A percentile compares a stretch with the other conserved stretches of the same genome.
Conservation (phyloP, 2,888 invertebrate species). For the Polymixis flavicincta region DNA sequence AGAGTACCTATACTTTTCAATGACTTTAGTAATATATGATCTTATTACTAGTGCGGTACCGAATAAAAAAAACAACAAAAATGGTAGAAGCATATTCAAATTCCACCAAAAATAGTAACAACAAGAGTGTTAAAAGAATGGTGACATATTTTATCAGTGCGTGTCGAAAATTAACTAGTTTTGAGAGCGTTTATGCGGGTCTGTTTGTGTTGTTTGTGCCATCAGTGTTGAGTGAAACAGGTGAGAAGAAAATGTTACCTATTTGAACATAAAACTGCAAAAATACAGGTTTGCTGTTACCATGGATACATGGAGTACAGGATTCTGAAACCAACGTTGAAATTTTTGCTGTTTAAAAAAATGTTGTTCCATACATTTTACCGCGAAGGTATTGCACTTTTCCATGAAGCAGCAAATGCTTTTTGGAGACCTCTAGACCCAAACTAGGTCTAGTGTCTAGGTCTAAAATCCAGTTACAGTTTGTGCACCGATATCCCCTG, state of each 20-base stretch:
- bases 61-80: slow-evolving; percentile 7
- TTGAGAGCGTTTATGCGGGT: slow-evolving; percentile 80
- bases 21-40: slow-evolving; percentile 35
- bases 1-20: not conserved
- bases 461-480: no score
- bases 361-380: no score
- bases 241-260: slow-evolving; percentile 65
- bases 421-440: no score
- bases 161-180: slow-evolving; percentile 75
- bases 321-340: no score
- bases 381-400: not conserved
- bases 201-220: slow-evolving; percentile 81
- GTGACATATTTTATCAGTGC: slow-evolving; percentile 71
- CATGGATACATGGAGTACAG: no score
- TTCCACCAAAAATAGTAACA: slow-evolving; percentile 25
- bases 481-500: no score
- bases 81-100: slow-evolving; percentile 29
- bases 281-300: no score
- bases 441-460: no score
- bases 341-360: no score
- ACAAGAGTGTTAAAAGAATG: slow-evolving; percentile 58
- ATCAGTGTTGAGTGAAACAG: slow-evolving; percentile 79
- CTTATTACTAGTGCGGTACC: not conserved
- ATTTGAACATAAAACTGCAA: not conserved
- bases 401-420: no score